These are phyloP conservation scores for Enhydra lutris DNA, from an alignment of 2,113 vertebrate genomes.

Conservation along the genomic window DNA sequence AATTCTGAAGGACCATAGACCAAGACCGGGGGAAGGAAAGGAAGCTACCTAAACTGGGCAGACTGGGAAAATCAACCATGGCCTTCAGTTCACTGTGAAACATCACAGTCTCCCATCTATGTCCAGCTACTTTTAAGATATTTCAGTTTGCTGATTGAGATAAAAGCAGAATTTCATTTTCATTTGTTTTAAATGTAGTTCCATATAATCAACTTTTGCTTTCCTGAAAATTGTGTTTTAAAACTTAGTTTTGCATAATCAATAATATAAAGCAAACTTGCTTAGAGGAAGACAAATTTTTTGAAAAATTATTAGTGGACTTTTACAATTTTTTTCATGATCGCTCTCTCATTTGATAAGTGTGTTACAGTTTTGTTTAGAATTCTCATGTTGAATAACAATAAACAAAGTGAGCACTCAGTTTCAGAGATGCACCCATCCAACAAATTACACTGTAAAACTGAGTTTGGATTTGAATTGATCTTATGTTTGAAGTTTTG, in stretches of 20 bases:
- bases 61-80: background rate
- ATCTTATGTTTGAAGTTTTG: background rate
- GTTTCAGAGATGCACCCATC: background rate
- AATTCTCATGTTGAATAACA: background rate
- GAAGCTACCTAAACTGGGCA: background rate
- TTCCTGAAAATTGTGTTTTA: background rate
- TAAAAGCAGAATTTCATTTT: background rate
- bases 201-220: background rate
- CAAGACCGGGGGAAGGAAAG: background rate
- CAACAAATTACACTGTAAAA: background rate
- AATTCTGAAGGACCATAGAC: background rate
- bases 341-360: background rate
- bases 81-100: background rate
- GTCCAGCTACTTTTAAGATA: background rate
- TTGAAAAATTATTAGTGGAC: background rate
- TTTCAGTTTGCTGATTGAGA: background rate
- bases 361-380: background rate
- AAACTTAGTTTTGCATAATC: background rate
- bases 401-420: background rate
- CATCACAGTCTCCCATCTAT: background rate
- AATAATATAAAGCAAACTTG: background rate
- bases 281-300: background rate
- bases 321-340: background rate
- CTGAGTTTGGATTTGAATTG: background rate
- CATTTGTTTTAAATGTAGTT: background rate